A percentile compares a stretch with the other conserved stretches of the same genome.
phyloP scores from a whole-genome alignment of 2,888 invertebrate species.

The Ormyrus rosae region DNA sequence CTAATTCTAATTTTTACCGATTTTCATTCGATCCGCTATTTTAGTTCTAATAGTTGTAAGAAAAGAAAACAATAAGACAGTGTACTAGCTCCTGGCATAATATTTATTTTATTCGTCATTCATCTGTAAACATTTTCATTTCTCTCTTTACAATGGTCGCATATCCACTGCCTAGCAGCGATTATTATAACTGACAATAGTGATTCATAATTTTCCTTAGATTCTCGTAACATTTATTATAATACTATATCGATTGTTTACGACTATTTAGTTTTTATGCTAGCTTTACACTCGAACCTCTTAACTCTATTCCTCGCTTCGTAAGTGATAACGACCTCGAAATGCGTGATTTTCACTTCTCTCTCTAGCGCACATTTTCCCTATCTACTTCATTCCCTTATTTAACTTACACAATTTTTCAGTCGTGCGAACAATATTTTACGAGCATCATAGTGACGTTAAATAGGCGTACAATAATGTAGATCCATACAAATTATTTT shows the following conservation, averaged over 20 bases:
- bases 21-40: no score
- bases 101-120: constrained; percentile 40
- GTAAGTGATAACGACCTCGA: constrained; percentile 23
- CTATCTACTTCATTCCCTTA: background rate
- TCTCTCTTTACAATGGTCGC: constrained; percentile 64
- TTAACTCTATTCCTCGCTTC: constrained; percentile 12
- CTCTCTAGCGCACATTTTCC: background rate
- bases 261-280: constrained; percentile 50
- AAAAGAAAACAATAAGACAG: background rate
- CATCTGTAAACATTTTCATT: constrained; percentile 65
- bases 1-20: no score
- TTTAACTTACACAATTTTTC: constrained; percentile 6
- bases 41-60: background rate
- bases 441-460: background rate
- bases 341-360: constrained; percentile 14
- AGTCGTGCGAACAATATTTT: constrained; percentile 5
- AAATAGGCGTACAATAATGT: background rate
- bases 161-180: constrained; percentile 60
- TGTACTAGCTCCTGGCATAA: background rate
- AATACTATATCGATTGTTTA: constrained; percentile 66
- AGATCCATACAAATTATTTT: background rate
- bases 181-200: constrained; percentile 68
- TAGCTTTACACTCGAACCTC: constrained; percentile 7
- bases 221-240: constrained; percentile 71
- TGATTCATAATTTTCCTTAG: constrained; percentile 66